Percentiles rank a stretch among this genome's conserved stretches.
Conservation (phyloP, 2,113 vertebrate genomes). For the Centropus unirufus region DNA sequence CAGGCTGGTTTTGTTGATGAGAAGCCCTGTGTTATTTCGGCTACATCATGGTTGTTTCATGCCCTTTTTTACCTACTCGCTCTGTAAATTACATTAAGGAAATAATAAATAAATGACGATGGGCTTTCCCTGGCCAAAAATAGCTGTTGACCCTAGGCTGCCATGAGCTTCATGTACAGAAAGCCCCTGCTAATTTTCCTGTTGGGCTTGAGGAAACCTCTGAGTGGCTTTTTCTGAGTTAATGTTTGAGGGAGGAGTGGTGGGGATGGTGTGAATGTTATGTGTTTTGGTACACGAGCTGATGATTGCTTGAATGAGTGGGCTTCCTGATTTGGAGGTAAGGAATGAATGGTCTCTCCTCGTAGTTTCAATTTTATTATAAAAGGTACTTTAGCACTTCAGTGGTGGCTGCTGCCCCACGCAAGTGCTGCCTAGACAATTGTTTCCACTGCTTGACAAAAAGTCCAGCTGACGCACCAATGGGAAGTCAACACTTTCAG, state of each 20-base stretch:
- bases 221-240: slow-evolving; percentile 1
- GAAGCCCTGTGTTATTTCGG: not conserved
- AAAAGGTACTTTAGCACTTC: slow-evolving; percentile 14
- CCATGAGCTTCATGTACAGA: not conserved
- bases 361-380: slow-evolving; percentile 55
- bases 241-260: slow-evolving; percentile 2
- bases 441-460: slow-evolving; percentile 59
- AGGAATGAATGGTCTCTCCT: slow-evolving; percentile 52
- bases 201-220: slow-evolving; percentile 25
- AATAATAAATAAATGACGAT: slow-evolving; percentile 21
- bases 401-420: not conserved
- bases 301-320: slow-evolving; percentile 39
- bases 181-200: slow-evolving; percentile 47
- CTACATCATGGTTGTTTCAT: not conserved
- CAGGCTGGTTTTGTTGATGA: not conserved
- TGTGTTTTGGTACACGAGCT: not conserved
- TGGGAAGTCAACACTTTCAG: slow-evolving; percentile 61
- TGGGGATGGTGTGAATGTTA: not conserved
- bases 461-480: slow-evolving; percentile 57
- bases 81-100: not conserved
- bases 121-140: slow-evolving; percentile 52
- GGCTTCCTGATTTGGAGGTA: slow-evolving; percentile 55
- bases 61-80: not conserved
- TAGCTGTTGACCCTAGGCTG: slow-evolving; percentile 44
- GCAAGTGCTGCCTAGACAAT: slow-evolving; percentile 21